Base-by-base conservation (phyloP, 1,140 invertebrate species). In the Parapsyche elsis region DNA sequence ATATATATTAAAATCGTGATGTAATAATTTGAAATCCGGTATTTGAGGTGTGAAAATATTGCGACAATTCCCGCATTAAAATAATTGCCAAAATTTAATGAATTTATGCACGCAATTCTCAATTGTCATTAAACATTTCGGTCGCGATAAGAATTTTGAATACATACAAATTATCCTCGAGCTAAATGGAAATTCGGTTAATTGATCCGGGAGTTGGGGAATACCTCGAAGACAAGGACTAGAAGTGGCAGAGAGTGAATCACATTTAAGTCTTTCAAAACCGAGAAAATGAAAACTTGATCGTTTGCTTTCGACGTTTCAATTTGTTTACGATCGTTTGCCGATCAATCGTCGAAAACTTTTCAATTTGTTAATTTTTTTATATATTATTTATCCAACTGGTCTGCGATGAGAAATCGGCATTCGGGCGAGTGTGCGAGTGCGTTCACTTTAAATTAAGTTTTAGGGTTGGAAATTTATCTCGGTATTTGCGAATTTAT, bases 401-500 rank as follows among this genome's bases (percentile, higher is more conserved):
- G 30, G 1, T 4, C 30, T 7, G 2, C 1, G 14, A 2, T 61
- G 57, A 19, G 1, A 19, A 61, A 61, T 61, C 19, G 64, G 16
- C 24, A 64, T 24, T 24, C 5, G 59, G 19, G 19, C 19, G 16
- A 9, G 59, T 67, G 21, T 23, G 24, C 64, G 19, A 12, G 24
- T 30, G 64, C 19, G 64, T 67, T 12, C 64, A 23, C 64, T 30
- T 67, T 67, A 67, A 67, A 67, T 67, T 67, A 67, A 67, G 64
- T 67, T 67, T 67, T 26, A 67, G 64, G 23, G 64, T 14, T 30
- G 30, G 64, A 67, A 67, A 67, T 67, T 67, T 67, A 67, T 67
- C 64, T 26, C 64, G 64, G 64, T 67, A 67, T 67, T 67, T 67
- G 64, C 24, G 64, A 67, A 67, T 67, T 67, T 67, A 67, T 67